Base-by-base conservation (phyloP, 2,797 vertebrate genomes). In the Ctenochaetus hawaiiensis region DNA sequence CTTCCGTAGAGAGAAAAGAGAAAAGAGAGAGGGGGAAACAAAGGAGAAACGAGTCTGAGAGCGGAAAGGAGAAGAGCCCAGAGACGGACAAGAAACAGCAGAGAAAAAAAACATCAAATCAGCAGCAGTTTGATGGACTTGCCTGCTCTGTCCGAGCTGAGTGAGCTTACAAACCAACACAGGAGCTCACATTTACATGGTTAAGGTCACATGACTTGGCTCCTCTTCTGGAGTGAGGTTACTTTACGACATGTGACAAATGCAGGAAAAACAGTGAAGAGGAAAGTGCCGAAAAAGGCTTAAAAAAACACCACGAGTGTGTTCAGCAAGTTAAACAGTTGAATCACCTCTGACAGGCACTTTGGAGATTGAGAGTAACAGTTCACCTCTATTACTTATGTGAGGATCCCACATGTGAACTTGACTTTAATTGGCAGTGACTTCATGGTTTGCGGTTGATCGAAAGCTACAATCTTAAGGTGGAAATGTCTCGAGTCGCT, bases 131-230 rank as follows among this genome's bases (percentile, higher is more conserved):
- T 70, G 61, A 77, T 54, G 62, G 20, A 70, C 49, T 51, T 7
- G 48, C 75, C 67, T 69, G 44, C 64, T 82, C 39, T 72, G 68
- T 80, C 39, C 51, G 76, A 52, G 75, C 52, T 63, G 44, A 62
- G 30, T 26, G 23, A 62, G 14, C 22, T 61, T 64, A 53, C 67
- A 26, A 60, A 62, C 52, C 44, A 61, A 45, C 51, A 52, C 53
- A 54, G 26, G 56, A n/a, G 79, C 53, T 78, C 74, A 66, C 67
- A 57, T 30, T 57, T 20, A 80, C 51, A 84, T 72, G 59, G 70
- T 54, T 44, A 22, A 51, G 37, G 26, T 30, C 26, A 30, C 26
- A 30, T 30, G 26, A 30, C 26, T 30, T 30, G 26, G 26, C 26
- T 30, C 4, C 26, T 30, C 26, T 30, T 2, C 26, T 30, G 4